Evolutionary conservation across 1,140 invertebrate species (phyloP).

Genomic region (Euura lappo): DNA sequence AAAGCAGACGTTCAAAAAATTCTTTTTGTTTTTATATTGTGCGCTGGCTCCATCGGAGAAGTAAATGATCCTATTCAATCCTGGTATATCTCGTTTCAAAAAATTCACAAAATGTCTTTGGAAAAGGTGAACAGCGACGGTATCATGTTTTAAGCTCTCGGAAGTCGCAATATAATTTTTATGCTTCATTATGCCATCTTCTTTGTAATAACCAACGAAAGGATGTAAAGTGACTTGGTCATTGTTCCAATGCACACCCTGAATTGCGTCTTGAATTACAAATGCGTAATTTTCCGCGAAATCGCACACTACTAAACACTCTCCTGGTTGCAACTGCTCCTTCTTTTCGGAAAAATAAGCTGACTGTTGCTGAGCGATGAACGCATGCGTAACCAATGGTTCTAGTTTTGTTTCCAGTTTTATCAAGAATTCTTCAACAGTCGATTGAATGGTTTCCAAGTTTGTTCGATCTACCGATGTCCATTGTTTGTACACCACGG

Average conservation of each 20-base stretch:
- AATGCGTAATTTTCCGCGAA: slow-evolving; percentile 44
- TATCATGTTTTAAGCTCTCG: slow-evolving; percentile 22
- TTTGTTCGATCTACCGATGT: neutral
- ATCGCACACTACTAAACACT: slow-evolving; percentile 32
- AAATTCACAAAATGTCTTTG: slow-evolving; percentile 8
- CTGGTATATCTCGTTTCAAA: neutral
- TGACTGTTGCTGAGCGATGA: slow-evolving; percentile 34
- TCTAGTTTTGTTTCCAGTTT: slow-evolving; percentile 13
- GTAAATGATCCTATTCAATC: slow-evolving; percentile 27
- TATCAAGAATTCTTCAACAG: slow-evolving; percentile 16
- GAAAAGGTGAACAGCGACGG: slow-evolving; percentile 21
- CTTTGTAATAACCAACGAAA: slow-evolving; percentile 26
- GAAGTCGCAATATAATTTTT: slow-evolving; percentile 23
- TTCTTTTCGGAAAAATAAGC: slow-evolving; percentile 28
- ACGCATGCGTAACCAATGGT: slow-evolving; percentile 28
- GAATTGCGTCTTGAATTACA: slow-evolving; percentile 35
- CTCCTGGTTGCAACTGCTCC: slow-evolving; percentile 20
- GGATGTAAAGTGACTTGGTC: slow-evolving; percentile 37
- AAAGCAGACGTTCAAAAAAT: slow-evolving; percentile 40
- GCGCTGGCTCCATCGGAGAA: slow-evolving; percentile 42
- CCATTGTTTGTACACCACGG: no score
- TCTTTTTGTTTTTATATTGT: slow-evolving; percentile 47
- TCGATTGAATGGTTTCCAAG: slow-evolving; percentile 12
- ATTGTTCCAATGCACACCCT: slow-evolving; percentile 38
- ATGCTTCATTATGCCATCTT: slow-evolving; percentile 11